These are phyloP conservation scores for Phaonia tiefii DNA, from an alignment of 2,888 invertebrate species.

Conservation along the genomic window DNA sequence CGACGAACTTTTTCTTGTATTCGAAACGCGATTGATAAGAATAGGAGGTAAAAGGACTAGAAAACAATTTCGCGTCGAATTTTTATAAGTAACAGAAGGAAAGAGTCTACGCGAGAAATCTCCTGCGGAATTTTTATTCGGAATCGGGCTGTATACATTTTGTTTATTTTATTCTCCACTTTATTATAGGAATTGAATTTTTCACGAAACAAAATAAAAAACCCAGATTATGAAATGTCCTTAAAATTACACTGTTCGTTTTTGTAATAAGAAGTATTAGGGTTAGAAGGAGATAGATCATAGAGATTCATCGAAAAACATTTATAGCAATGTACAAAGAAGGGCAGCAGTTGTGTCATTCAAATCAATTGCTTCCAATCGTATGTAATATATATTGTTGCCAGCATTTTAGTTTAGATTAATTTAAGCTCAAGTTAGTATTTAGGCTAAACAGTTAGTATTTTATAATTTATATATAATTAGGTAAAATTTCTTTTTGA, in stretches of 20 bases:
- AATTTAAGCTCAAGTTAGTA: conserved; percentile 63
- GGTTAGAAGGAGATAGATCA: background rate
- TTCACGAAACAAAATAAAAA: background rate
- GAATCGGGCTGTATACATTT: no score
- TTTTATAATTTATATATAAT: no score
- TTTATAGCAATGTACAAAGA: conserved; percentile 40
- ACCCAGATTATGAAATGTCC: background rate
- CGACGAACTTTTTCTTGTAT: no score
- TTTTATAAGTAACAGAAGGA: no score
- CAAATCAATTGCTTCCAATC: conserved; percentile 11
- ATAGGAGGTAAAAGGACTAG: no score
- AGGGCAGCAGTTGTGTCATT: conserved; percentile 15
- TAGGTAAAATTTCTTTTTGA: conserved; percentile 21
- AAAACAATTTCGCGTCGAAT: no score
- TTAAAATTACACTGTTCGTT: background rate
- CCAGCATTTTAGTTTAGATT: conserved; percentile 37
- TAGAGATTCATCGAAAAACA: conserved; percentile 61
- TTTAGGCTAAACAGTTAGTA: conserved; percentile 52
- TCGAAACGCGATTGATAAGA: no score
- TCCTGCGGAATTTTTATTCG: no score
- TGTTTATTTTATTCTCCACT: no score
- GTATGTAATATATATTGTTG: conserved; percentile 20
- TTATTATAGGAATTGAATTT: no score
- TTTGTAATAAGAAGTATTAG: background rate
- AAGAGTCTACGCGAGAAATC: no score